Evolutionary conservation across 2,888 invertebrate species (phyloP), one percentile per base, ranked within the genome.

Genomic region (Temnothorax rugatulus): DNA sequence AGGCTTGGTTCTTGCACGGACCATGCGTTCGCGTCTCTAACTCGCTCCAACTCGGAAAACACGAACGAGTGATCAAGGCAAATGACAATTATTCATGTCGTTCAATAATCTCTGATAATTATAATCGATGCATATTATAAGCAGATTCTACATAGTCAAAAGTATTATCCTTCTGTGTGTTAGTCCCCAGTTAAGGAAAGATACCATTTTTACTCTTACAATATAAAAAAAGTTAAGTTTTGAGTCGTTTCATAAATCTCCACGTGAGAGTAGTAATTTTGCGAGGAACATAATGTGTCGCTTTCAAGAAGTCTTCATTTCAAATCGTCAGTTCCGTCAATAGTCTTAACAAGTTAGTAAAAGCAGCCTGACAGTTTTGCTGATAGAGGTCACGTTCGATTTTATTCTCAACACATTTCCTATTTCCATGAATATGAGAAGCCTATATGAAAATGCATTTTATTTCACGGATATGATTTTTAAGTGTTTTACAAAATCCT

Each of bases 91-190:
- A n/a, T 29, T 44, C 71, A 69, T 44, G 29, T 69, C 57, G 34
- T 21, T 44, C 47, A 34, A 44, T 57, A 54, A 21, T 34, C 15
- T 57, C 5, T 29, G 18, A 79, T 71, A 79, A 79, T 79, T 7
- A 29, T 2, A 3, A 4, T 29, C 41, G 25, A 1, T 21, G 3
- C 34, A 8, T 47, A 9, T 34, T 1, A 29, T 8, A 18, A 63
- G 13, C 1, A 63, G 11, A 38, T 38, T 63, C 11, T 34, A 18
- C 7, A n/a, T 2, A 63, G 8, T n/a, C n/a, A 13, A n/a, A 38
- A 63, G 21, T 41, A 64, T 41, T 41, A 21, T 21, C 4, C n/a
- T 41, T 41, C 8, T 21, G 38, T 21, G 38, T 7, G 7, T 11
- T n/a, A 4, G 29, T 29, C 29, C 0, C 29, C 13, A 41, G n/a